Evolutionary conservation across 2,888 invertebrate genomes (phyloP), one percentile per base, ranked within the genome.

Genomic region (Acholoe squamosa): DNA sequence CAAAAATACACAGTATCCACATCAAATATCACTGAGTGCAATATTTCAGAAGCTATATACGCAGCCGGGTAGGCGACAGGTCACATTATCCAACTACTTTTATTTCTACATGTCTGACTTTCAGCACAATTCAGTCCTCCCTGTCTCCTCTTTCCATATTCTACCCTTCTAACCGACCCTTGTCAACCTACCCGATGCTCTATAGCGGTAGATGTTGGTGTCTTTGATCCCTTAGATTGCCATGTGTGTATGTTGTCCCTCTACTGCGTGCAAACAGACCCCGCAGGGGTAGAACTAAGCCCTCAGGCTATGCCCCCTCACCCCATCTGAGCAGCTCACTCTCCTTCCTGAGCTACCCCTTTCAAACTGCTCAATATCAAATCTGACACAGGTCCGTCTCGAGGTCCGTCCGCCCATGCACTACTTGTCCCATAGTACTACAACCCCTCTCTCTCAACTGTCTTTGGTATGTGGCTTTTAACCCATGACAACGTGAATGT

Each of bases 171-270:
- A n/a, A 22, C 61, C 25, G 25, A 61, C 61, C 61, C 61, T 25
- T 25, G n/a, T 25, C 61, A 22, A 5, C 61, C 61, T n/a, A 14
- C 61, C n/a, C 22, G 61, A 1, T 5, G 33, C 80, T 34, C 10
- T 80, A 33, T 43, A 80, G 80, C 80, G 43, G 43, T 33, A 34
- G 80, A 80, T 34, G 33, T n/a, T 33, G 80, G 43, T 43, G 80
- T 19, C 80, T 80, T 80, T 80, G 80, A 80, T 80, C 80, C 22
- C 34, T 43, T 12, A 80, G 80, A 80, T 80, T 80, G 43, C 80
- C 80, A 43, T 43, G 43, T 80, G 80, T 80, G 80, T 80, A 80
- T 80, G 43, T 80, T 80, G 80, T 80, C 80, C 80, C 80, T 80
- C 34, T 3, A 22, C 80, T 19, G 80, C 80, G n/a, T 43, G 80